Evolutionary conservation across 2,888 invertebrate species (phyloP).

Genomic region (Prenolepis imparis): DNA sequence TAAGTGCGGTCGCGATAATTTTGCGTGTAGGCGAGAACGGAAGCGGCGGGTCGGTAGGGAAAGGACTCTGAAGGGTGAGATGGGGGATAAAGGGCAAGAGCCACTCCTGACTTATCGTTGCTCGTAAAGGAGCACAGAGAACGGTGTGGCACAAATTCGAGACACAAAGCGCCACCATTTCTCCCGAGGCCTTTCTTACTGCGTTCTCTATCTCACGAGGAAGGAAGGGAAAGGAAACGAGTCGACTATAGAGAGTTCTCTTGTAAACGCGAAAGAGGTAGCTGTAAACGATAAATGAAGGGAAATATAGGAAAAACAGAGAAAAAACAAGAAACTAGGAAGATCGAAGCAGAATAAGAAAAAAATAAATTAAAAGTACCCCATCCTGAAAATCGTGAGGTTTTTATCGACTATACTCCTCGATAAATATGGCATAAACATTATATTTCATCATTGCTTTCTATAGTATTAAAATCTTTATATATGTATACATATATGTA

Average conservation of each 20-base stretch:
- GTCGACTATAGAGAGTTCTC: constrained; percentile 62
- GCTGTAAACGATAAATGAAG: constrained; percentile 9
- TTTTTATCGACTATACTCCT: neutral
- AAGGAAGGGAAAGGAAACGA: constrained; percentile 30
- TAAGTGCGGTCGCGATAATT: constrained; percentile 63
- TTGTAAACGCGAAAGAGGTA: constrained; percentile 63
- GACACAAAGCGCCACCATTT: constrained; percentile 80
- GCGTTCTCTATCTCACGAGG: constrained; percentile 50
- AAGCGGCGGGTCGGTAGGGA: constrained; percentile 60
- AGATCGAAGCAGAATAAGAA: neutral
- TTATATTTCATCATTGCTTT: neutral
- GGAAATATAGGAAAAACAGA: neutral
- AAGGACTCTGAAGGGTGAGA: constrained; percentile 27
- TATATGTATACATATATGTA: no score
- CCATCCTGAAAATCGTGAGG: constrained; percentile 60
- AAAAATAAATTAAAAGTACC: constrained; percentile 60
- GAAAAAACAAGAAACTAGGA: neutral
- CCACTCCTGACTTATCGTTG: constrained; percentile 76
- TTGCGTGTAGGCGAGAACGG: constrained; percentile 52
- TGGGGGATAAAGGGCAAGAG: constrained; percentile 56
- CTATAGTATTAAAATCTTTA: neutral
- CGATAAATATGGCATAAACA: neutral
- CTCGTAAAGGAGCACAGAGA: constrained; percentile 78
- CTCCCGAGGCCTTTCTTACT: constrained; percentile 75
- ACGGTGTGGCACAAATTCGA: constrained; percentile 79